These are phyloP conservation scores for Doris montereyensis DNA, from an alignment of 2,888 invertebrate species.

Conservation along the genomic window DNA sequence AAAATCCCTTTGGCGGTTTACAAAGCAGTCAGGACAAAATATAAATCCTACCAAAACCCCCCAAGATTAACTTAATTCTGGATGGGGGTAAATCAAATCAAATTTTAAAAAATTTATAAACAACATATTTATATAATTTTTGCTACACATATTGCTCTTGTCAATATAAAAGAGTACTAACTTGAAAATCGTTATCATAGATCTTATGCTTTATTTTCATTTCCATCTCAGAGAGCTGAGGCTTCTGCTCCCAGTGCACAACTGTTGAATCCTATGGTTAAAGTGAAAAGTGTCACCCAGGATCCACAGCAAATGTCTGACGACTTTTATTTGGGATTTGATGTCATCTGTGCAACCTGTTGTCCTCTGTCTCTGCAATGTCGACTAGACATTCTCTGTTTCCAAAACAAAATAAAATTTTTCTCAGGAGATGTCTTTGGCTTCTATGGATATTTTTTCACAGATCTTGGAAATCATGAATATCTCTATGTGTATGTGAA, in stretches of 20 bases:
- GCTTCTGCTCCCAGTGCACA: slow-evolving; percentile 85
- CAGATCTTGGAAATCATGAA: slow-evolving; percentile 88
- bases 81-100: no score
- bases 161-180: no score
- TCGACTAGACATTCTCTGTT: slow-evolving; percentile 80
- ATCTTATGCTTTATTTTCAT: no score
- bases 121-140: background rate
- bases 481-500: slow-evolving; percentile 83
- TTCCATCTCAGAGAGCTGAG: slow-evolving; percentile 82
- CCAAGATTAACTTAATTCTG: no score
- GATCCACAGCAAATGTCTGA: slow-evolving; percentile 82
- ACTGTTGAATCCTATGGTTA: slow-evolving; percentile 94
- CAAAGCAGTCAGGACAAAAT: no score
- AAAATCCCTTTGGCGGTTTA: no score
- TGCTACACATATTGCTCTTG: no score
- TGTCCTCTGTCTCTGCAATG: slow-evolving; percentile 82
- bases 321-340: slow-evolving; percentile 82
- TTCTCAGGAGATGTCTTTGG: slow-evolving; percentile 95
- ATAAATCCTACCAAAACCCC: no score
- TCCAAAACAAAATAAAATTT: slow-evolving; percentile 83
- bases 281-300: slow-evolving; percentile 77
- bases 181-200: no score
- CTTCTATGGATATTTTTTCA: slow-evolving; percentile 91
- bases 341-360: slow-evolving; percentile 88
- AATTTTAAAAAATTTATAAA: no score